Conservation (phyloP, 2,888 invertebrate species). For the Agrenia bidenticulata region DNA sequence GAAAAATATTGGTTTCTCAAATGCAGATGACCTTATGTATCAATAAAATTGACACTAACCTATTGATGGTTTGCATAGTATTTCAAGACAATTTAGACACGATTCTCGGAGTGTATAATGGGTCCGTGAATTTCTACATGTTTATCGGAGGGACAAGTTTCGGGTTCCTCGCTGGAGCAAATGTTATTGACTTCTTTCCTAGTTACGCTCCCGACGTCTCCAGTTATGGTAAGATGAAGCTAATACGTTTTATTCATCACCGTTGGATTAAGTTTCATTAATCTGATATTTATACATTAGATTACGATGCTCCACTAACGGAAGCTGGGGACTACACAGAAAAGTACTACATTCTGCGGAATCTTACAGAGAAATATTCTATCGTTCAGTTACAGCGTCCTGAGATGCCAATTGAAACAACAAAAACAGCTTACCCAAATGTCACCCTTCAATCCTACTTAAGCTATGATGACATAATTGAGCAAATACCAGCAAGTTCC, state of each 20-base stretch:
- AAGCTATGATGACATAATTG: slow-evolving; percentile 48
- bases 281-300: slow-evolving; percentile 58
- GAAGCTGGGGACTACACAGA: slow-evolving; percentile 85
- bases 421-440: slow-evolving; percentile 54
- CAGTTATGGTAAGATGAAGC: slow-evolving; percentile 57
- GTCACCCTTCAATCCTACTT: slow-evolving; percentile 47
- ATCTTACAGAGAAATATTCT: slow-evolving; percentile 60
- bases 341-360: slow-evolving; percentile 72
- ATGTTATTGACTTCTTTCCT: slow-evolving; percentile 46
- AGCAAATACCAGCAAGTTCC: slow-evolving; percentile 33
- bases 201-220: slow-evolving; percentile 56
- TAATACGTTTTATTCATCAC: too few species aligned
- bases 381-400: slow-evolving; percentile 49
- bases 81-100: slow-evolving; percentile 25
- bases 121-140: slow-evolving; percentile 57
- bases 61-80: slow-evolving; percentile 11
- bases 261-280: neutral
- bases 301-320: slow-evolving; percentile 84
- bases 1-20: neutral
- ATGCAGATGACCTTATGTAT: neutral
- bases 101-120: slow-evolving; percentile 54
- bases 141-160: slow-evolving; percentile 57
- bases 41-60: neutral
- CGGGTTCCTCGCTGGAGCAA: slow-evolving; percentile 61
- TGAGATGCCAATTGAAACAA: slow-evolving; percentile 54